Evolutionary conservation across 1,140 invertebrate species (phyloP).

Genomic region (Euwallacea fornicatus): DNA sequence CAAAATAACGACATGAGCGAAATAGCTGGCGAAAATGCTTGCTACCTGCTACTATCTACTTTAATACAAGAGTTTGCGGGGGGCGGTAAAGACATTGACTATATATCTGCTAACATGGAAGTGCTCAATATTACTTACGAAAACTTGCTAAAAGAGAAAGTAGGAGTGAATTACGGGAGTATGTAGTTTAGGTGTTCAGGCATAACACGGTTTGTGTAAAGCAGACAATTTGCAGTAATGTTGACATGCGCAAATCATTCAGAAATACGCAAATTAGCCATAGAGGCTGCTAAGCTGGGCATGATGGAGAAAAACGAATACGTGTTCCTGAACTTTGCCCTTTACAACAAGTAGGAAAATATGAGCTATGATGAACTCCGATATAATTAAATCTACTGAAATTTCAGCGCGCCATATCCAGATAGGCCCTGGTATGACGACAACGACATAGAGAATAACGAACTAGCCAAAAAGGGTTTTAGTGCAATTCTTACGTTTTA

Average conservation of each 20-base stretch:
- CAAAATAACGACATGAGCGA: slow-evolving; percentile 67
- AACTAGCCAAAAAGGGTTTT: slow-evolving; percentile 84
- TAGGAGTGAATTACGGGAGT: slow-evolving; percentile 57
- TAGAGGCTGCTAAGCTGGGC: slow-evolving; percentile 87
- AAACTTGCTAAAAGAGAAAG: slow-evolving; percentile 54
- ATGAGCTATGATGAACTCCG: not conserved
- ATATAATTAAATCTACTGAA: not conserved
- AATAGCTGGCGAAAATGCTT: slow-evolving; percentile 66
- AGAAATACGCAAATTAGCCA: slow-evolving; percentile 84
- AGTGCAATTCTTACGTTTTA: slow-evolving; percentile 91
- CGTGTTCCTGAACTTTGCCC: slow-evolving; percentile 96
- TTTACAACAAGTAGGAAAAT: slow-evolving; percentile 80
- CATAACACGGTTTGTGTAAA: too few species aligned
- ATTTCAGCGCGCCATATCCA: slow-evolving; percentile 41
- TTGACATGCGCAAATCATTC: slow-evolving; percentile 89
- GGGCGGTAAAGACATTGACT: slow-evolving; percentile 51
- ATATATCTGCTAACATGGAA: slow-evolving; percentile 58
- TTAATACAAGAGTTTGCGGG: slow-evolving; percentile 64
- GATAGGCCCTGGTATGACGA: slow-evolving; percentile 73
- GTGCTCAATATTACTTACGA: slow-evolving; percentile 55
- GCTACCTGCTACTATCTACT: slow-evolving; percentile 70
- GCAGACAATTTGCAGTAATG: slow-evolving; percentile 73
- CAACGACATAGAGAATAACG: slow-evolving; percentile 81
- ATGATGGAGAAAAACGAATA: slow-evolving; percentile 96
- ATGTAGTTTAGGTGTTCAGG: slow-evolving; percentile 42